phyloP scores from a whole-genome alignment of 2,888 invertebrate species.

The Philereme transversata region DNA sequence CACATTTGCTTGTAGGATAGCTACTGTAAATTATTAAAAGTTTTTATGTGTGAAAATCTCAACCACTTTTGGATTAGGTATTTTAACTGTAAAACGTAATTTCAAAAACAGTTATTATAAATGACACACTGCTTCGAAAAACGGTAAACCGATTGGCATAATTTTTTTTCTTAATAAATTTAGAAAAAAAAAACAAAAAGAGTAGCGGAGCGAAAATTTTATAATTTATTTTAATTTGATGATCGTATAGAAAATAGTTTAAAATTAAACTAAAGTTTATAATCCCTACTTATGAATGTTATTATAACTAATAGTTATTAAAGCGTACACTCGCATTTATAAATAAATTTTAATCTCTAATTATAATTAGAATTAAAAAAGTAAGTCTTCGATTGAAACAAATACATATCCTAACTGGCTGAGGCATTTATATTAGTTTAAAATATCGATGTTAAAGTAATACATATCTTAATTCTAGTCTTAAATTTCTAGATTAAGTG shows the following conservation, averaged over 20 bases:
- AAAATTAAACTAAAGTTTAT: conserved; percentile 50
- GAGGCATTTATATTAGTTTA: conserved; percentile 78
- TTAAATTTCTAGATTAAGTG: conserved; percentile 45
- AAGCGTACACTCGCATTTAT: conserved; percentile 50
- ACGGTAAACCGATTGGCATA: conserved; percentile 65
- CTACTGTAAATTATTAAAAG: conserved; percentile 1
- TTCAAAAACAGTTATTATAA: conserved; percentile 49
- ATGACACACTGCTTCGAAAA: conserved; percentile 65
- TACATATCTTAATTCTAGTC: conserved; percentile 53
- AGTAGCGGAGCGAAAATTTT: conserved; percentile 29
- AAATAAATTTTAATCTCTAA: conserved; percentile 63
- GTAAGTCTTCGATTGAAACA: conserved; percentile 77
- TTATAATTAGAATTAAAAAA: conserved; percentile 58
- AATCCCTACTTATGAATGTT: conserved; percentile 63
- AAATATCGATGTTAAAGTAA: conserved; percentile 70
- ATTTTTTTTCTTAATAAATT: conserved; percentile 62
- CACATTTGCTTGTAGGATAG: conserved; percentile 16
- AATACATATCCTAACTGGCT: conserved; percentile 81
- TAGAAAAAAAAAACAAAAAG: conserved; percentile 46
- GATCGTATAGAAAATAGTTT: conserved; percentile 46
- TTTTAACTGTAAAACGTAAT: conserved; percentile 40
- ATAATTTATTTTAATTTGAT: conserved; percentile 32
- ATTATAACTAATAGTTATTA: conserved; percentile 37
- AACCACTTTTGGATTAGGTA: neutral
- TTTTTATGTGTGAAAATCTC: neutral